Percentiles rank a stretch among this genome's conserved stretches.
phyloP scores from a whole-genome alignment of 2,113 vertebrate genomes.

The Dromaius novaehollandiae region DNA sequence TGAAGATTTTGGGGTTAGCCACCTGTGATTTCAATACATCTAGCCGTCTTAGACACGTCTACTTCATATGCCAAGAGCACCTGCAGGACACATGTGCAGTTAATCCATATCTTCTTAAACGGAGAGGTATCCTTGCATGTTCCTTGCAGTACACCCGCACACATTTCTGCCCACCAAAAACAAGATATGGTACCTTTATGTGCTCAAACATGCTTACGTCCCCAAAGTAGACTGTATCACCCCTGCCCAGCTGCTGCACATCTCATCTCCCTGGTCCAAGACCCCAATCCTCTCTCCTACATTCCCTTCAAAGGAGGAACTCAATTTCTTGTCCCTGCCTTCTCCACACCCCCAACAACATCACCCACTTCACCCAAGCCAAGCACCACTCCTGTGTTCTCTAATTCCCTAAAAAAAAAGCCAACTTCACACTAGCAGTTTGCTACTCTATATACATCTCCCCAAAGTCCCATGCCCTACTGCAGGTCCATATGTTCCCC shows the following conservation, averaged over 20 bases:
- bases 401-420: background rate
- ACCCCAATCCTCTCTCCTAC: background rate
- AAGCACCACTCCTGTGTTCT: background rate
- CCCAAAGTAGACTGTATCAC: background rate
- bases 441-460: background rate
- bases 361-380: background rate
- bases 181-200: background rate
- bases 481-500: background rate
- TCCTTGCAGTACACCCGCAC: background rate
- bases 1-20: background rate
- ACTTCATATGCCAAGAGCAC: background rate
- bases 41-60: background rate
- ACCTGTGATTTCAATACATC: background rate
- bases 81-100: background rate
- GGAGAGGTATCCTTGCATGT: background rate
- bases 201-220: background rate
- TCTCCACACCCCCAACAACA: background rate
- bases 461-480: rapidly evolving
- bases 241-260: background rate
- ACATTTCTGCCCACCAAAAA: rapidly evolving
- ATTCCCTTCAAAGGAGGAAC: background rate
- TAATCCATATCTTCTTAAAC: background rate
- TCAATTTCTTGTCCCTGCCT: background rate
- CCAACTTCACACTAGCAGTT: background rate
- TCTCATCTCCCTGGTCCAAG: background rate